Conservation (phyloP, 2,888 invertebrate species). For the Cenopis cana region DNA sequence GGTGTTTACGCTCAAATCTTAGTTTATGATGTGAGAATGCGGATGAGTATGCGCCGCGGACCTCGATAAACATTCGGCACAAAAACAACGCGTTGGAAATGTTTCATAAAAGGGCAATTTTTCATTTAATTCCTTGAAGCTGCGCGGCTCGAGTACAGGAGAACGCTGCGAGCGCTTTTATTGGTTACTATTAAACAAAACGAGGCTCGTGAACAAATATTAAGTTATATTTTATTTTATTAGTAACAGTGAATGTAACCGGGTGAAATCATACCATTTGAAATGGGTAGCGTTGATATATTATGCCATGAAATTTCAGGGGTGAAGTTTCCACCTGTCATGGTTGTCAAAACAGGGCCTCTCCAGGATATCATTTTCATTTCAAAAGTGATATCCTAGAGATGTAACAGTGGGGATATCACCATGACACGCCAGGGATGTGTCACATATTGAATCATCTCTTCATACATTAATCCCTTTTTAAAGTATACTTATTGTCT, state of each 20-base stretch:
- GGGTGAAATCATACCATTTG: not conserved
- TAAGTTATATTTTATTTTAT: not conserved
- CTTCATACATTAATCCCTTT: too few relatives aligned
- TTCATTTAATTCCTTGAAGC: slow-evolving; percentile 42
- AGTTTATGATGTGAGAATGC: not conserved
- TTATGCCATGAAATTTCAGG: too few relatives aligned
- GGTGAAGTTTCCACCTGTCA: too few relatives aligned
- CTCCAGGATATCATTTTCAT: too few relatives aligned
- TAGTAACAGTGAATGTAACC: not conserved
- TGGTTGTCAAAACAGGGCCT: too few relatives aligned
- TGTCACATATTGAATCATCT: too few relatives aligned
- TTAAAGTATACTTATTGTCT: too few relatives aligned
- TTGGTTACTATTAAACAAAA: not conserved
- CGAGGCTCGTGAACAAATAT: not conserved
- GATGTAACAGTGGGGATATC: too few relatives aligned
- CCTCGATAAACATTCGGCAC: slow-evolving; percentile 21
- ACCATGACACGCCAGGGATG: too few relatives aligned
- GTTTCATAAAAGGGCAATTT: slow-evolving; percentile 42
- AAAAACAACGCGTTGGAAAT: slow-evolving; percentile 33
- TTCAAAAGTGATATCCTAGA: too few relatives aligned
- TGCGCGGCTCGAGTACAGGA: slow-evolving; percentile 6
- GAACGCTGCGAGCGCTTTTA: not conserved
- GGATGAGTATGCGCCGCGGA: not conserved
- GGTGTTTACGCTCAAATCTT: not conserved
- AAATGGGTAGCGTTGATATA: not conserved